phyloP scores from a whole-genome alignment of 2,888 invertebrate species.

The Blera fallax region DNA sequence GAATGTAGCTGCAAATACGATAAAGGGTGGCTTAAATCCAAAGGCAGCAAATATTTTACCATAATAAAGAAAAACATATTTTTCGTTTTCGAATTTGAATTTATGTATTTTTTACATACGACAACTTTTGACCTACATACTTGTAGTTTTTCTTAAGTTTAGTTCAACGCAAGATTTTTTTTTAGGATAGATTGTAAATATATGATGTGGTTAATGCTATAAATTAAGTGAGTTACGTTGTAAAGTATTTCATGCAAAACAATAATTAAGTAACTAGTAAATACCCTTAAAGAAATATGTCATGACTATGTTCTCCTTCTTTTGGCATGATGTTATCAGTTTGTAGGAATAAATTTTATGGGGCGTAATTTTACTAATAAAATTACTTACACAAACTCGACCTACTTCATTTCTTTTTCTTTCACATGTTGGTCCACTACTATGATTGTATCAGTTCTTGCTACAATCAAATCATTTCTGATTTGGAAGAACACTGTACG shows the following conservation, averaged over 20 bases:
- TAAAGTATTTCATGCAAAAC: constrained; percentile 28
- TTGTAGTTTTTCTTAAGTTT: background rate
- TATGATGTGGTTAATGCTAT: constrained; percentile 11
- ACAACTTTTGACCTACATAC: constrained; percentile 20
- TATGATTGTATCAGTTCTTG: constrained; percentile 2
- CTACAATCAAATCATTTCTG: background rate
- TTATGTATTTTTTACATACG: background rate
- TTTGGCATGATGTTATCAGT: constrained; percentile 18
- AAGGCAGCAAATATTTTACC: background rate
- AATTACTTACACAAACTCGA: background rate
- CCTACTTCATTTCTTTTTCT: constrained; percentile 4
- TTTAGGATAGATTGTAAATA: background rate
- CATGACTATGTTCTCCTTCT: background rate
- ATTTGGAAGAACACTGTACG: background rate
- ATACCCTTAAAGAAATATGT: background rate
- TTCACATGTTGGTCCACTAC: constrained; percentile 5
- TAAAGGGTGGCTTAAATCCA: background rate
- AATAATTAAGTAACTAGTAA: constrained; percentile 22
- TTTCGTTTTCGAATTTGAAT: constrained; percentile 2
- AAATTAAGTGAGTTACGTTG: background rate
- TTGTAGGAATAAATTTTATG: background rate
- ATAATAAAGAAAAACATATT: background rate
- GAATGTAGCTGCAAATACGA: background rate
- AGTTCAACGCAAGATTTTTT: background rate
- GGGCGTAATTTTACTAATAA: background rate